phyloP scores from a whole-genome alignment of 2,113 vertebrate species.

The Spheniscus mendiculus region DNA sequence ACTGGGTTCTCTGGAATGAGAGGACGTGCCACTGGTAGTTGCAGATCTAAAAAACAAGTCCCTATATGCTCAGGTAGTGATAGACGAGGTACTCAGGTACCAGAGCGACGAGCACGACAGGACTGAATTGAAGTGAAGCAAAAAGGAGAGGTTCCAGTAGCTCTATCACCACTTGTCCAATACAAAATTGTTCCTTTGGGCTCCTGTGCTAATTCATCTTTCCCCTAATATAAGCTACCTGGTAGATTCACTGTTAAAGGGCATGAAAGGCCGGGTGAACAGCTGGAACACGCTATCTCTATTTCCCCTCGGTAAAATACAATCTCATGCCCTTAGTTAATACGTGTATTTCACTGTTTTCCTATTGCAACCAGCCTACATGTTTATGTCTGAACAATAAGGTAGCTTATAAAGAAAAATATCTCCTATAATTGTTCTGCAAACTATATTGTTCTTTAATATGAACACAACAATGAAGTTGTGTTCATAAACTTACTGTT shows the following conservation, averaged over 20 bases:
- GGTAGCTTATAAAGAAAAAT: not conserved
- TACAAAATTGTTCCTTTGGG: not conserved
- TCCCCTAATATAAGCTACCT: not conserved
- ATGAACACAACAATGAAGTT: not conserved
- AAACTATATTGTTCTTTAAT: conserved; percentile 6
- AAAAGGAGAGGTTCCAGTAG: not conserved
- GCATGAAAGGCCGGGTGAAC: not conserved
- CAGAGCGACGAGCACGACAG: rapidly evolving
- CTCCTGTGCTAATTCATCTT: not conserved
- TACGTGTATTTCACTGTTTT: not conserved
- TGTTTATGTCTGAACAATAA: not conserved
- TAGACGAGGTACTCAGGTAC: not conserved
- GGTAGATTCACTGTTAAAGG: not conserved
- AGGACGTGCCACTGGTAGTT: not conserved
- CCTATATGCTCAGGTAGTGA: not conserved
- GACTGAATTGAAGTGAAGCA: not conserved
- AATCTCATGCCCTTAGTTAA: not conserved
- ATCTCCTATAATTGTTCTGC: not conserved
- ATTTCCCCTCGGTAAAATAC: not conserved
- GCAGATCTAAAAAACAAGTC: not conserved
- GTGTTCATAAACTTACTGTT: not conserved
- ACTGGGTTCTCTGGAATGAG: not conserved
- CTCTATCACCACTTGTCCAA: not conserved
- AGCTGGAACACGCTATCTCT: not conserved
- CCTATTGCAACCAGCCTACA: not conserved